Conservation (phyloP, 2,888 invertebrate species). For the Nymphalis urticae region DNA sequence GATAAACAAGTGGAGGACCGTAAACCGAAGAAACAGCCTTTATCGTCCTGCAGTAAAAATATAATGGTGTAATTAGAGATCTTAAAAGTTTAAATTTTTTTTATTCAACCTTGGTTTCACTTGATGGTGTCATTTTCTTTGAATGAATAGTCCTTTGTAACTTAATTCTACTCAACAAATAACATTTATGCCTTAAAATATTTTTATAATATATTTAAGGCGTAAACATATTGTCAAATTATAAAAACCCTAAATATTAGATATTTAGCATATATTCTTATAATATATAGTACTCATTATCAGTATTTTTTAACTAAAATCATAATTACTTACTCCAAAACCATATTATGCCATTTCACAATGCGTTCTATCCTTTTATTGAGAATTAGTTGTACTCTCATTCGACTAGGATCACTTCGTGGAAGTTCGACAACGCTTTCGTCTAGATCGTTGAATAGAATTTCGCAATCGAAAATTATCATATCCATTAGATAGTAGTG, state of each 20-base stretch:
- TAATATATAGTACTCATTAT: too few relatives aligned
- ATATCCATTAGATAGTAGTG: slow-evolving; percentile 56
- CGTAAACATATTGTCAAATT: too few relatives aligned
- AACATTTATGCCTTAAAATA: too few relatives aligned
- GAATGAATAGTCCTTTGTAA: too few relatives aligned
- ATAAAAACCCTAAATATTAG: too few relatives aligned
- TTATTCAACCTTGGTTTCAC: too few relatives aligned
- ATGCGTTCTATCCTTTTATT: slow-evolving; percentile 54
- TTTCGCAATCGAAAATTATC: slow-evolving; percentile 56
- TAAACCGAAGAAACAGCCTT: slow-evolving; percentile 52
- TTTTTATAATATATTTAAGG: too few relatives aligned
- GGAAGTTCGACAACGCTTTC: slow-evolving; percentile 47
- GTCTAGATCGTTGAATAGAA: slow-evolving; percentile 60
- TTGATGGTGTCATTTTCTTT: too few relatives aligned
- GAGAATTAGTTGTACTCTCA: slow-evolving; percentile 47
- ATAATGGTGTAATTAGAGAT: not conserved
- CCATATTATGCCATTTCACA: slow-evolving; percentile 55
- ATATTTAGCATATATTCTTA: too few relatives aligned
- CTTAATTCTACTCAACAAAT: too few relatives aligned
- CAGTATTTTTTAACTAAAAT: not conserved
- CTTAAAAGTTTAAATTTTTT: too few relatives aligned
- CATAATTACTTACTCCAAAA: slow-evolving; percentile 25
- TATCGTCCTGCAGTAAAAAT: slow-evolving; percentile 50
- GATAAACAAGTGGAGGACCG: slow-evolving; percentile 59
- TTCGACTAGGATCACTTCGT: slow-evolving; percentile 44